Evolutionary conservation across 2,797 vertebrate species (phyloP).

Genomic region (Sebastes diaconus): DNA sequence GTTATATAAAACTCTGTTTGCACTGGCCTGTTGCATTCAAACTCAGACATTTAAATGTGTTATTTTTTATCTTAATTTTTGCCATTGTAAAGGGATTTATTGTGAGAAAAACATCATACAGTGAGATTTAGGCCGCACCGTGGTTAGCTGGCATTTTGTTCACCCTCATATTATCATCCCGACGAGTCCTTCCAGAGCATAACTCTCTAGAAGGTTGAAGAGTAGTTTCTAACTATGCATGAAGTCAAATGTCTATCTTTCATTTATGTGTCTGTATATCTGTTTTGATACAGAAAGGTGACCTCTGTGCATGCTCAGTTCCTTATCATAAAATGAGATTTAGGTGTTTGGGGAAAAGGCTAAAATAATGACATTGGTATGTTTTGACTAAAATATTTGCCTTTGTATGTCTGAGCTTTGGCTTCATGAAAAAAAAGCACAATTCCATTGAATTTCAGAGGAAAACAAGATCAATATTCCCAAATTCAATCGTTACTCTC

Average conservation of each 20-base stretch:
- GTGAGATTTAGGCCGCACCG: neutral
- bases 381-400: neutral
- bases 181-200: neutral
- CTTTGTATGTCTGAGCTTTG: neutral
- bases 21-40: constrained; percentile 26
- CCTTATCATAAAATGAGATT: neutral
- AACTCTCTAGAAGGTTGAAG: neutral
- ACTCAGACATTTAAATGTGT: constrained; percentile 31
- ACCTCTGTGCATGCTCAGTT: neutral
- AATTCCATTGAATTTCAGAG: neutral
- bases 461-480: neutral
- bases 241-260: neutral
- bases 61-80: constrained; percentile 22
- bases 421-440: neutral
- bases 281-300: neutral
- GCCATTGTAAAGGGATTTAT: constrained; percentile 41
- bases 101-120: constrained; percentile 6
- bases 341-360: neutral
- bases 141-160: constrained; percentile 26
- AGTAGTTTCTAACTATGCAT: neutral
- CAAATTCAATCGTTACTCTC: neutral
- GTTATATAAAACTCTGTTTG: constrained; percentile 33
- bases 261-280: neutral
- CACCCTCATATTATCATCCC: constrained; percentile 21
- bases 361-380: neutral